Evolutionary conservation across 2,888 invertebrate species (phyloP).

Genomic region (Lacanobia wlatinum): DNA sequence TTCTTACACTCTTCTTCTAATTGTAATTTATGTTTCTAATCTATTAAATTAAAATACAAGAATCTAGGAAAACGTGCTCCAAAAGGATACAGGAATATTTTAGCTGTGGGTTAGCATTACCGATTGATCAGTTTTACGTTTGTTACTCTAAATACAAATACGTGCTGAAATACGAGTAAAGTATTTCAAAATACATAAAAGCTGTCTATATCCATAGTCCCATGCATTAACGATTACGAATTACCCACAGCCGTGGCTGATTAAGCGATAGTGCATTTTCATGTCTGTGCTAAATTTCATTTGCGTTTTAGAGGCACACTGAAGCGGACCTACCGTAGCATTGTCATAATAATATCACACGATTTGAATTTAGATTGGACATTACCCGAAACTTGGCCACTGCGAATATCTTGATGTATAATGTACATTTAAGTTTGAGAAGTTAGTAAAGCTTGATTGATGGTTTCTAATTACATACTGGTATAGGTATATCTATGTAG

Average conservation of each 20-base stretch:
- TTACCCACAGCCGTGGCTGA: constrained; percentile 2
- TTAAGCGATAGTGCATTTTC: constrained; percentile 56
- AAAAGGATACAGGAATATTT: too few relatives aligned
- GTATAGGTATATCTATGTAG: background rate
- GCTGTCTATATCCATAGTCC: constrained; percentile 7
- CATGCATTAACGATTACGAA: constrained; percentile 15
- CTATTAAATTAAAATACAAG: too few relatives aligned
- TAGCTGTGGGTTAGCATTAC: too few relatives aligned
- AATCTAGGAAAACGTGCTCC: too few relatives aligned
- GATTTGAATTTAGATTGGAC: constrained; percentile 61
- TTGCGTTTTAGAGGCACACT: constrained; percentile 22
- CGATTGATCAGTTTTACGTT: constrained; percentile 11
- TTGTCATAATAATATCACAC: constrained; percentile 37
- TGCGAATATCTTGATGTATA: constrained; percentile 27
- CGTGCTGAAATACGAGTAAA: background rate
- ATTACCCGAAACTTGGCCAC: constrained; percentile 43
- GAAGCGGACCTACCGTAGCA: constrained; percentile 5
- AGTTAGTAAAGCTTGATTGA: constrained; percentile 28
- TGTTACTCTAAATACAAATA: constrained; percentile 29
- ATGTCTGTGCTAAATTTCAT: constrained; percentile 49
- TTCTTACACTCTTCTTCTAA: too few relatives aligned
- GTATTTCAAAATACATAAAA: constrained; percentile 1
- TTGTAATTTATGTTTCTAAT: too few relatives aligned
- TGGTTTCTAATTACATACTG: background rate
- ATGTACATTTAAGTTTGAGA: constrained; percentile 29